Evolutionary conservation across 1,140 invertebrate species (phyloP), one percentile per base, ranked within the genome.

Genomic region (Scaptomyza graminum): DNA sequence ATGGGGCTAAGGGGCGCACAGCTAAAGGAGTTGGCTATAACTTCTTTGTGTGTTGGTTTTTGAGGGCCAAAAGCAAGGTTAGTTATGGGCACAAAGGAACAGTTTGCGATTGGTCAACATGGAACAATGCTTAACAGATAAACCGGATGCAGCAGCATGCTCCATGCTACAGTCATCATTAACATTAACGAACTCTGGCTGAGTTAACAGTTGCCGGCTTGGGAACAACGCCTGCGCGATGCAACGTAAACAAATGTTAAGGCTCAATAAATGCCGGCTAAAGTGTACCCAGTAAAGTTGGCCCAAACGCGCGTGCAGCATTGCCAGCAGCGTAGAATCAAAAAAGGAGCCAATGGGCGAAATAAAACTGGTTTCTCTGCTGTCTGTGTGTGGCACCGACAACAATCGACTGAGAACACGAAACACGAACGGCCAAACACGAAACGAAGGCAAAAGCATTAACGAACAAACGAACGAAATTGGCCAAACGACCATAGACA

Each of bases 241-340:
- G 57, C 43, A 66, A 76, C 65, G 76, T 84, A 88, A 88, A 88
- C 83, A 88, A 85, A 83, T 88, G 83, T 88, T 88, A 88, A 31
- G 28, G 74, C 18, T 18, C 43, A 15, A 39, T 6, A 68, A 67
- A 88, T 31, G 76, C 64, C 73, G 76, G 83, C 51, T 34, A 52
- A 80, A 75, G 49, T 62, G 57, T 70, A 51, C 61, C 62, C 60
- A 59, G 50, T 63, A 75, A 71, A 55, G 22, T 44, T 16, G 49
- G 28, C 41, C 49, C 46, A 22, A 54, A 25, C 12, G 4, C 16
- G 18, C 2, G 11, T 12, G 0, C 31, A 56, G 81, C 61, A 49
- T 82, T 84, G 72, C 79, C 68, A 85, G 44, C 28, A 57, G 49
- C 22, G 41, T 62, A 12, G n/a, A 44, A n/a, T 6, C 31, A 0